Evolutionary conservation across 2,113 vertebrate genomes (phyloP).

Genomic region (Buteo buteo): DNA sequence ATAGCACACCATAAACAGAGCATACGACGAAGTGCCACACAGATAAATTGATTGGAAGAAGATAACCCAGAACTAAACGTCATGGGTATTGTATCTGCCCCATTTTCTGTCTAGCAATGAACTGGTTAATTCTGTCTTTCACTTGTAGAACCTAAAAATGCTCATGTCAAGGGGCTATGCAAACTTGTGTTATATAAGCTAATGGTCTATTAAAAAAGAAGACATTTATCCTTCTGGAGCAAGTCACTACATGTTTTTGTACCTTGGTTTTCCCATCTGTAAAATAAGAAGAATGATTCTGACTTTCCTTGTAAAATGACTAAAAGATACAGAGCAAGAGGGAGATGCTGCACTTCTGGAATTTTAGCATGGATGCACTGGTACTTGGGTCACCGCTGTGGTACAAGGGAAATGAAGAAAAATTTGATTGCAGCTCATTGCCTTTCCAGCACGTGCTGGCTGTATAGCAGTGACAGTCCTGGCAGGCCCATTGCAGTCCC

Average conservation of each 20-base stretch:
- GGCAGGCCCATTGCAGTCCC: neutral
- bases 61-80: neutral
- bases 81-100: neutral
- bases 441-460: neutral
- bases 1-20: neutral
- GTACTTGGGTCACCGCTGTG: neutral
- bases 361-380: accelerated
- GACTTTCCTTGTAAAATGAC: neutral
- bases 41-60: neutral
- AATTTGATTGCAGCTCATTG: neutral
- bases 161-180: neutral
- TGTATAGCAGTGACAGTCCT: neutral
- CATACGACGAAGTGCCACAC: neutral
- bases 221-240: neutral
- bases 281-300: neutral
- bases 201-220: neutral
- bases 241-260: neutral
- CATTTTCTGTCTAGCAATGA: neutral
- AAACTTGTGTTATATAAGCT: neutral
- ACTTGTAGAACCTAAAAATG: neutral
- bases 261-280: neutral
- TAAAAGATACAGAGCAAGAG: neutral
- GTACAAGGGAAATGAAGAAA: neutral
- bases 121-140: neutral
- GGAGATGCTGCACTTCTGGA: neutral